Base-by-base conservation (phyloP, 2,888 invertebrate species). In the Tridacna gigas region DNA sequence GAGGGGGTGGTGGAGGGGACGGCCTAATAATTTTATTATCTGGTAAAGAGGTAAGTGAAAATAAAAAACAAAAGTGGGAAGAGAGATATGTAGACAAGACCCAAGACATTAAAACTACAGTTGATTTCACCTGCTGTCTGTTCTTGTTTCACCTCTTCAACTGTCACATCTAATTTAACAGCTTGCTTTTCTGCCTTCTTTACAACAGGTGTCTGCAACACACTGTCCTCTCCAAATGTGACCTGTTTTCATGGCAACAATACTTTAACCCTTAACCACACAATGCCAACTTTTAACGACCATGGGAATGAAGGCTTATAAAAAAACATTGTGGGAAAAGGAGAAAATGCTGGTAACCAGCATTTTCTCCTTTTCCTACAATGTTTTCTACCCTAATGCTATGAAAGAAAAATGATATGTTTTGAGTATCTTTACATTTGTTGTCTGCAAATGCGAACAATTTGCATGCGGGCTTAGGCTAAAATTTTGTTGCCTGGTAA, bases 121-220 rank as follows among this genome's bases (percentile, higher is more conserved):
- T 37, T 37, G 37, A 4, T 37, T 2, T 37, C 37, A 65, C 65
- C 65, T 65, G 65, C 28, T 13, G 12, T 11, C 28, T 28, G 65
- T 65, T 9, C 28, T 26, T 65, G 26, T 65, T 26, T 37, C 37
- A 37, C 37, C 37, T 37, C 37, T 37, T 37, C 11, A 28, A 28
- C 15, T 28, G 20, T 22, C 25, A 28, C 65, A 26, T 65, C 28
- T 28, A 26, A 26, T 26, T 28, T 65, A 20, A 28, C 25, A 5
- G 45, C 22, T 3, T 11, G 51, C 47, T 74, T 63, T 37, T 77
- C 60, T 66, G 67, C 37, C 37, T 67, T 63, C 48, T 74, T 80
- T 0, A 79, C 73, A 66, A 60, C 67, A 61, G 85, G 85, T 15
- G 85, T 86, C 78, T 86, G 67, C 47, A 86, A 69, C 12, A 86